A percentile compares a stretch with the other conserved stretches of the same genome.
Conservation (phyloP, 2,113 vertebrate species). For the Chamaea fasciata region DNA sequence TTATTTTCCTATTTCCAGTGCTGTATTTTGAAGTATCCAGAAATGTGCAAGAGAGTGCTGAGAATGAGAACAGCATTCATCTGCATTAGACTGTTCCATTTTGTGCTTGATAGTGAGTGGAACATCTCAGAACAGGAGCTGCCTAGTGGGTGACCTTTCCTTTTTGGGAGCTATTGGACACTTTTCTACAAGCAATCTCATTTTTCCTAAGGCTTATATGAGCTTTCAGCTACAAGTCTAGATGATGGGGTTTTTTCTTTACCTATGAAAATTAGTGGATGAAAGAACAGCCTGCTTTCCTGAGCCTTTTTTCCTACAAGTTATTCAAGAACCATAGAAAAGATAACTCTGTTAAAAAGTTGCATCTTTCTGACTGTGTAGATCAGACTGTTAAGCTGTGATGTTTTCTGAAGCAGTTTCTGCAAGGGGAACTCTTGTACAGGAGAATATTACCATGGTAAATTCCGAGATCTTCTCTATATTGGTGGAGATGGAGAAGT, state of each 20-base stretch:
- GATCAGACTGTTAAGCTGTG: not conserved
- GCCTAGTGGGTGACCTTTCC: constrained; percentile 2
- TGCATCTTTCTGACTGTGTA: not conserved
- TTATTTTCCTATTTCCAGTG: not conserved
- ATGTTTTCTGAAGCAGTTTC: not conserved
- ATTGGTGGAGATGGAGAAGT: not conserved
- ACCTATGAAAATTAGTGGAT: not conserved
- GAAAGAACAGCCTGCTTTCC: not conserved
- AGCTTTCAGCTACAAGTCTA: not conserved
- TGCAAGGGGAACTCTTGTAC: not conserved
- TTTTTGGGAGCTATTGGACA: not conserved
- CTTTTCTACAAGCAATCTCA: not conserved
- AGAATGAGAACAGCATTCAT: not conserved
- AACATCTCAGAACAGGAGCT: constrained; percentile 12
- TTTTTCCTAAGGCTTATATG: not conserved
- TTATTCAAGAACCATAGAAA: not conserved
- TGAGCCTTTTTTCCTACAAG: not conserved
- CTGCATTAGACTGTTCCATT: not conserved
- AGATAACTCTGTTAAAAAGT: not conserved
- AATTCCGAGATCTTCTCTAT: not conserved
- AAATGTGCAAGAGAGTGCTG: not conserved
- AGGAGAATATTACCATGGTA: constrained; percentile 5
- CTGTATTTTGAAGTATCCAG: not conserved
- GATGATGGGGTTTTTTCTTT: not conserved
- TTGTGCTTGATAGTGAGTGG: not conserved